Conservation (phyloP, 2,797 vertebrate species). For the Streptopelia turtur region DNA sequence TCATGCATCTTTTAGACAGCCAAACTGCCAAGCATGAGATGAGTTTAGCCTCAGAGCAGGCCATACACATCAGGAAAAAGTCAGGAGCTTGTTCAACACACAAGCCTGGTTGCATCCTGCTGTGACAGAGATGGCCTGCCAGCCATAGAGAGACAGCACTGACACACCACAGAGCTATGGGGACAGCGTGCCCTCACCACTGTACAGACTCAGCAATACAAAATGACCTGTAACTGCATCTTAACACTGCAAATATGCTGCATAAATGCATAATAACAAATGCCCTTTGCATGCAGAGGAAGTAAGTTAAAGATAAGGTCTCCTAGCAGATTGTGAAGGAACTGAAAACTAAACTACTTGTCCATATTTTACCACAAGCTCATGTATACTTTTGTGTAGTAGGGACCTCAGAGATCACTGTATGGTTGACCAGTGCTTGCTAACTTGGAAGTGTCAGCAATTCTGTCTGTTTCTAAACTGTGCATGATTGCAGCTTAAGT, state of each 20-base stretch:
- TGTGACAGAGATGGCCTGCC: fast-evolving
- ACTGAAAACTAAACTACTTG: neutral
- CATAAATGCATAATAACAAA: neutral
- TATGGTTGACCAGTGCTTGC: neutral
- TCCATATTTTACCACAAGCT: neutral
- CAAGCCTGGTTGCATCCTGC: neutral
- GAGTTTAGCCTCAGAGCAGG: neutral
- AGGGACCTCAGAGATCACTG: neutral
- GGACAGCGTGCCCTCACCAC: fast-evolving
- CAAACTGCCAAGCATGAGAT: neutral
- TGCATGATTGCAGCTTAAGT: neutral
- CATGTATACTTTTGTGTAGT: neutral
- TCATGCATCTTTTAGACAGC: neutral
- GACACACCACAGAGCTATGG: fast-evolving
- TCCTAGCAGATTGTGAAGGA: neutral
- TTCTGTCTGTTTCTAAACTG: neutral
- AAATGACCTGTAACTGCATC: neutral
- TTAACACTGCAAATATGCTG: neutral
- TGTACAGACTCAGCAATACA: neutral
- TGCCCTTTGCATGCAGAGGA: neutral
- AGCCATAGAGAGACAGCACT: fast-evolving
- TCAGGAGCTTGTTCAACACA: fast-evolving
- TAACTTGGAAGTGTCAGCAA: neutral
- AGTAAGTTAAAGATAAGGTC: neutral
- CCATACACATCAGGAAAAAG: neutral